Percentiles rank a stretch among this genome's conserved stretches.
Conservation (phyloP, 2,113 vertebrate genomes). For the Solenodon paradoxus region DNA sequence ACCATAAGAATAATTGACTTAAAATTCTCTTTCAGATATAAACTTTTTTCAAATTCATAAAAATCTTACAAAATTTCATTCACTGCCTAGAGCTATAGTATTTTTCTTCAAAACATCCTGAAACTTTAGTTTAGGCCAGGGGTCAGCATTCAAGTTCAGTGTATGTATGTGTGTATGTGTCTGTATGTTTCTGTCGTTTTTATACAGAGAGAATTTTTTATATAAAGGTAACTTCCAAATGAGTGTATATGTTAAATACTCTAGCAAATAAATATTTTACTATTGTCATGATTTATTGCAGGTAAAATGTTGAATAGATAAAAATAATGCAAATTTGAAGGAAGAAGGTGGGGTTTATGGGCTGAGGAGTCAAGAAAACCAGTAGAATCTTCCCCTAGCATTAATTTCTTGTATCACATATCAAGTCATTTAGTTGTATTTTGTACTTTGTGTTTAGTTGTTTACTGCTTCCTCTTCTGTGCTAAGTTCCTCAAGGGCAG, state of each 20-base stretch:
- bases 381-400: background rate
- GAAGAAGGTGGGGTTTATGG: background rate
- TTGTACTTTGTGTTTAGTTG: background rate
- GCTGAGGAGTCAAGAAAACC: background rate
- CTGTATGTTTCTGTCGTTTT: background rate
- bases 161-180: background rate
- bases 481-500: background rate
- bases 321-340: background rate
- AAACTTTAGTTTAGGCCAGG: conserved; percentile 5
- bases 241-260: background rate
- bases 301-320: background rate
- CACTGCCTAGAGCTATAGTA: background rate
- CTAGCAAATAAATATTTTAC: background rate
- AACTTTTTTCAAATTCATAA: background rate
- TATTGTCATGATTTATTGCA: background rate
- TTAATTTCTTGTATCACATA: background rate
- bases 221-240: background rate
- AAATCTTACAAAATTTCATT: background rate
- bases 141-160: background rate
- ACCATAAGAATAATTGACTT: background rate
- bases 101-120: background rate
- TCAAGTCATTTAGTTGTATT: background rate
- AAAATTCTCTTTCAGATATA: background rate
- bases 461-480: background rate
- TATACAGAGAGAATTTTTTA: background rate